Conservation (phyloP, 2,797 vertebrate genomes). For the Anableps anableps region DNA sequence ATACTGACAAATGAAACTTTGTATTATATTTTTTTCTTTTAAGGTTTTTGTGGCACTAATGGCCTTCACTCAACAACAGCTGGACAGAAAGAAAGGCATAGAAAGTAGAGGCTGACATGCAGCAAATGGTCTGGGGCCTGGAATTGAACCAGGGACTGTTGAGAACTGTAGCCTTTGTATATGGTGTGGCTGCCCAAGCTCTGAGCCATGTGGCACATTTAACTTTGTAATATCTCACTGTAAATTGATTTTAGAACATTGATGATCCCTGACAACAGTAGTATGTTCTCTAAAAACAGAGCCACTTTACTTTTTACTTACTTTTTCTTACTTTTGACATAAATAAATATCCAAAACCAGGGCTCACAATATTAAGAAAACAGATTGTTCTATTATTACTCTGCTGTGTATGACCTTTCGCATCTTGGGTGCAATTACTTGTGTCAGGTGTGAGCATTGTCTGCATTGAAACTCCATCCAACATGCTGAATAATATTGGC, state of each 20-base stretch:
- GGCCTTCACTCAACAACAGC: neutral
- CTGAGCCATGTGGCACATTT: neutral
- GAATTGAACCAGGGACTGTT: neutral
- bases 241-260: neutral
- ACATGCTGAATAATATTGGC: neutral
- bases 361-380: neutral
- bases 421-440: neutral
- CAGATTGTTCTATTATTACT: neutral
- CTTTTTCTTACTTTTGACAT: no score
- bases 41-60: neutral
- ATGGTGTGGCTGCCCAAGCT: neutral
- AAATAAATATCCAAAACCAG: neutral
- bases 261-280: neutral
- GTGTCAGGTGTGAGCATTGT: neutral
- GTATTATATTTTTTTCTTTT: neutral
- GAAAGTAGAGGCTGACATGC: neutral
- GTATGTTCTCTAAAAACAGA: neutral
- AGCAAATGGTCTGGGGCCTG: neutral
- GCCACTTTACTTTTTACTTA: neutral
- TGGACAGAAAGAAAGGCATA: neutral
- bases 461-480: neutral
- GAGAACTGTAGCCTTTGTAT: neutral
- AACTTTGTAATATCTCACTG: neutral
- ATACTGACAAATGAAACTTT: neutral
- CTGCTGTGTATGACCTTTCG: neutral